A percentile compares a stretch with the other conserved stretches of the same genome.
These are phyloP conservation scores for Podarcis muralis DNA, from an alignment of 2,113 vertebrate species.

Conservation along the genomic window DNA sequence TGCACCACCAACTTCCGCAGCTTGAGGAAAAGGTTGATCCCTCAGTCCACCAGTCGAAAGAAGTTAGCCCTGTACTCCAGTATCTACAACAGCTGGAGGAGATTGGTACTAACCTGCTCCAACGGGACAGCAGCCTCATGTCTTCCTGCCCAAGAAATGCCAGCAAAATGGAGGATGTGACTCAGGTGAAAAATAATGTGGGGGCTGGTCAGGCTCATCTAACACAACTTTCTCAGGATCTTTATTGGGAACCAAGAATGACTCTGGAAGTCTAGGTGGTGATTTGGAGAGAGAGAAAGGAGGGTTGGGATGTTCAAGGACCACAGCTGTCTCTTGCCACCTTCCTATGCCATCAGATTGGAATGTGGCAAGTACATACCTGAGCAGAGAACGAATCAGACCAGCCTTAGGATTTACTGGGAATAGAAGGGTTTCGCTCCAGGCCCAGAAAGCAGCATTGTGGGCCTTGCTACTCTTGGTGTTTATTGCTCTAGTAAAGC, in stretches of 20 bases:
- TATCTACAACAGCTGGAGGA: slow-evolving; percentile 23
- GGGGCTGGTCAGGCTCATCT: neutral
- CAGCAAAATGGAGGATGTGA: slow-evolving; percentile 17
- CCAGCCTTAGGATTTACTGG: neutral
- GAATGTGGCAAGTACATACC: neutral
- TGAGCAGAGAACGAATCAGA: no score
- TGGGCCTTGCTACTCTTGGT: neutral
- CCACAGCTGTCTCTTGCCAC: neutral
- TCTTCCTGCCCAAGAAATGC: neutral
- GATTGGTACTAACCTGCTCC: slow-evolving; percentile 21
- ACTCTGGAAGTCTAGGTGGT: neutral
- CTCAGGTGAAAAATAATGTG: slow-evolving; percentile 15
- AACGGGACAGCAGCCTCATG: slow-evolving; percentile 1
- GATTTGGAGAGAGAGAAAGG: neutral
- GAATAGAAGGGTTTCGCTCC: neutral
- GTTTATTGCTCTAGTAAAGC: neutral
- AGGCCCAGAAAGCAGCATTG: neutral
- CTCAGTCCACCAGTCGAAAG: neutral
- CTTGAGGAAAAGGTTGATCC: neutral
- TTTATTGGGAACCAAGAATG: neutral
- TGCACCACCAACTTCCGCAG: slow-evolving; percentile 2
- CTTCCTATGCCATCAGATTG: no score
- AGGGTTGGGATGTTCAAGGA: neutral
- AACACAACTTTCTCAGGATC: neutral
- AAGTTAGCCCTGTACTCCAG: slow-evolving; percentile 30